phyloP scores from a whole-genome alignment of 2,888 invertebrate species.

The Watsonalla binaria region DNA sequence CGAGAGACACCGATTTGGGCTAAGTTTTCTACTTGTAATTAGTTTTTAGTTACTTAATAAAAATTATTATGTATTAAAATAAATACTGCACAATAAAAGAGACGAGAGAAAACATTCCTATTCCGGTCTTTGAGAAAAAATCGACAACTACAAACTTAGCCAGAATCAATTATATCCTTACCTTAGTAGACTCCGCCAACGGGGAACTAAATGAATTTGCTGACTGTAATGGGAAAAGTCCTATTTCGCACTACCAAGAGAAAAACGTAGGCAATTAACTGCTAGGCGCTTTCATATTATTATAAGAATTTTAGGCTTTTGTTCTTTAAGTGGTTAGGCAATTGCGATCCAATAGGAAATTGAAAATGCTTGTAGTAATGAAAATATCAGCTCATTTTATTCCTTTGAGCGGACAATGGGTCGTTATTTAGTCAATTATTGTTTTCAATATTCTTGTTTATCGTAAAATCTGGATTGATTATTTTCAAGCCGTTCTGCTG shows the following conservation, averaged over 20 bases:
- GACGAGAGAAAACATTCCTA: slow-evolving; percentile 1
- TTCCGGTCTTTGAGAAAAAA: slow-evolving; percentile 8
- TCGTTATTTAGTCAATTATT: too few relatives aligned
- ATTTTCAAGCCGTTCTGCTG: too few relatives aligned
- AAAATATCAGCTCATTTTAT: too few relatives aligned
- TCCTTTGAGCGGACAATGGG: too few relatives aligned
- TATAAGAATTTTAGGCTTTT: slow-evolving; percentile 10
- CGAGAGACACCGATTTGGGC: too few relatives aligned
- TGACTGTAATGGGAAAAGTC: slow-evolving; percentile 62
- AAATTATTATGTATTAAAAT: too few relatives aligned
- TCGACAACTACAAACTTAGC: slow-evolving; percentile 13
- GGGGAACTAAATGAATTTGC: slow-evolving; percentile 58
- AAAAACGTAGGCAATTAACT: slow-evolving; percentile 46
- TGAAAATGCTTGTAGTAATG: not conserved
- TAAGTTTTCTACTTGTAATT: too few relatives aligned
- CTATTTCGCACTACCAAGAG: slow-evolving; percentile 38
- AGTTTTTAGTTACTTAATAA: too few relatives aligned
- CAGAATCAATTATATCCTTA: slow-evolving; percentile 35
- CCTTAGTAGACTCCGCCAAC: slow-evolving; percentile 22
- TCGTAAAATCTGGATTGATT: too few relatives aligned
- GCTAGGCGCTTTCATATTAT: slow-evolving; percentile 16
- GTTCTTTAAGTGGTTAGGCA: slow-evolving; percentile 1
- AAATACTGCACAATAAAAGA: not conserved
- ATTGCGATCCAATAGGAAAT: not conserved
- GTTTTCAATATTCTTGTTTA: too few relatives aligned